These are phyloP conservation scores for Scolopax bukidnonensis DNA, from an alignment of 2,797 vertebrate genomes.

Conservation along the genomic window DNA sequence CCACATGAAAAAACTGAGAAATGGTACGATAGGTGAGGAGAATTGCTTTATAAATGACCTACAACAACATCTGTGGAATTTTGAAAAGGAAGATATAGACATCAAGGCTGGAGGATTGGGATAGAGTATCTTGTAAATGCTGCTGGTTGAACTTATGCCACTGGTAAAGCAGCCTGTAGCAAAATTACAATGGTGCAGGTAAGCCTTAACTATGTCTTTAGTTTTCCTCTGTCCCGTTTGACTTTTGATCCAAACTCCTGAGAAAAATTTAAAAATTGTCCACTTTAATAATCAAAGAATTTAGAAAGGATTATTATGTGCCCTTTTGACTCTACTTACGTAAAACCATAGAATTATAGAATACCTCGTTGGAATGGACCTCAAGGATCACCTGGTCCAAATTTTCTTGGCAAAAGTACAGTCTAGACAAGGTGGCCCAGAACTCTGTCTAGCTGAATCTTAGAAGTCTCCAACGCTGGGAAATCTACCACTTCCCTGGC, in stretches of 20 bases:
- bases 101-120: not conserved
- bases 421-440: not conserved
- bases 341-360: not conserved
- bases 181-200: not conserved
- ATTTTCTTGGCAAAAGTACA: not conserved
- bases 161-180: not conserved
- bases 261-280: not conserved
- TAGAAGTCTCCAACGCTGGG: not conserved
- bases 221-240: not conserved
- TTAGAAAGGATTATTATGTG: not conserved
- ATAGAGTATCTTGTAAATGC: not conserved
- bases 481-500: not conserved
- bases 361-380: not conserved
- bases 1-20: not conserved
- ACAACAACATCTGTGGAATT: not conserved
- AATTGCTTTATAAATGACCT: not conserved
- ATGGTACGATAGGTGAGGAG: fast-evolving
- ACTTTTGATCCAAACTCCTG: not conserved
- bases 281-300: not conserved
- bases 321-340: not conserved
- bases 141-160: not conserved
- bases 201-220: not conserved
- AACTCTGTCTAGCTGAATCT: not conserved
- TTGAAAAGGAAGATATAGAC: not conserved
- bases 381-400: not conserved